These are phyloP conservation scores for Prolemur simus DNA, from an alignment of 2,113 vertebrate species.

Conservation along the genomic window DNA sequence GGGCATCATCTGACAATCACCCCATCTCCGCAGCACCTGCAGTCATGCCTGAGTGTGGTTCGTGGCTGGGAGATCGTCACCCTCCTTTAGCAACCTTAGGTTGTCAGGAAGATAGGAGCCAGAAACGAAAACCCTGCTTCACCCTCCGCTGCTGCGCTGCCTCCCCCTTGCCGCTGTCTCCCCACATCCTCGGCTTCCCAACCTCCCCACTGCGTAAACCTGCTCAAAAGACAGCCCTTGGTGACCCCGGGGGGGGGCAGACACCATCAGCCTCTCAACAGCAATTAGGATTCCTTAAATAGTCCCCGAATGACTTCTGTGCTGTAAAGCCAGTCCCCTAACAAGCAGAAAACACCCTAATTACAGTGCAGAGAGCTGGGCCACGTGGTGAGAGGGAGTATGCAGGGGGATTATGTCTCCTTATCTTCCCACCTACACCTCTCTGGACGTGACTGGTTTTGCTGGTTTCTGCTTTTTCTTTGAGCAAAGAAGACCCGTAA, in stretches of 20 bases:
- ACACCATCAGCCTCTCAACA: neutral
- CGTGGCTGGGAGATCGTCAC: accelerated
- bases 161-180: accelerated
- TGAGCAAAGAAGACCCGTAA: no score
- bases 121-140: neutral
- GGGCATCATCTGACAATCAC: neutral
- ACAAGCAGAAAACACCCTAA: neutral
- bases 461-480: neutral
- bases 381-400: accelerated
- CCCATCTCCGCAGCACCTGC: no score
- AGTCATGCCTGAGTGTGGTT: accelerated
- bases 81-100: neutral
- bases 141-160: neutral
- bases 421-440: no score
- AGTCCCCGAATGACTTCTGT: neutral
- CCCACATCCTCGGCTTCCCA: neutral
- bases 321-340: neutral
- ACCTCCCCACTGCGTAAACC: neutral
- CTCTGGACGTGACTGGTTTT: accelerated
- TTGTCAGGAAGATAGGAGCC: neutral
- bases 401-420: accelerated
- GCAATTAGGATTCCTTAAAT: constrained; percentile 38
- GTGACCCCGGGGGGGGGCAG: neutral
- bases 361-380: neutral
- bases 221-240: neutral